Percentiles rank a stretch among this genome's conserved stretches.
phyloP scores from a whole-genome alignment of 2,888 invertebrate species.

The Alitta virens region DNA sequence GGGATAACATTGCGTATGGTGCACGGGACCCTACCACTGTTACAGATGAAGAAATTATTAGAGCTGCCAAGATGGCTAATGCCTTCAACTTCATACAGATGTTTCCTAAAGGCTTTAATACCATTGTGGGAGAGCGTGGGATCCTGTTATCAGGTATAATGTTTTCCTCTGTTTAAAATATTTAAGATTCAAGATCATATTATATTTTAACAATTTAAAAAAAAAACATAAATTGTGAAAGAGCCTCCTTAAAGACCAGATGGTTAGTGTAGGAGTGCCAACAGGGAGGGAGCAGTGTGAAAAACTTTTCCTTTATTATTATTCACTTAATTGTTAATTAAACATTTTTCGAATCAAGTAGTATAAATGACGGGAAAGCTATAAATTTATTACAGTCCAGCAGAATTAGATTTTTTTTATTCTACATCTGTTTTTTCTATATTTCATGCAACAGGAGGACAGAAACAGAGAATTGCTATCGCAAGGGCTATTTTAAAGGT shows the following conservation, averaged over 20 bases:
- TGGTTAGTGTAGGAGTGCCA: too few species aligned
- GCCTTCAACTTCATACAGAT: conserved; percentile 73
- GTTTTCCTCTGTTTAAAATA: not conserved
- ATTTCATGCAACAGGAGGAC: conserved; percentile 69
- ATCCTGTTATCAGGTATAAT: conserved; percentile 75
- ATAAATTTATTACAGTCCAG: too few species aligned
- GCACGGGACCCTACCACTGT: conserved; percentile 60
- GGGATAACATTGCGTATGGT: conserved; percentile 77
- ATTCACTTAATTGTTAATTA: too few species aligned
- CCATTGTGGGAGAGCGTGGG: conserved; percentile 86
- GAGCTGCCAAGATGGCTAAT: conserved; percentile 79
- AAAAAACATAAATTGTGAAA: too few species aligned
- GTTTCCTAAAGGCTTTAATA: conserved; percentile 73
- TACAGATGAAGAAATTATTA: conserved; percentile 62
- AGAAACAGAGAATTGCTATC: conserved; percentile 89
- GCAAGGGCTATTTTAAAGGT: conserved; percentile 88
- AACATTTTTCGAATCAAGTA: too few species aligned
- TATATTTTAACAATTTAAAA: too few species aligned
- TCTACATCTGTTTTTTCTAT: too few species aligned
- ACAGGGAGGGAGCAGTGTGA: too few species aligned
- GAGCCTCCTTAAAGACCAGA: too few species aligned
- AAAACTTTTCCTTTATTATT: too few species aligned
- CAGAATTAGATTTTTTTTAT: too few species aligned
- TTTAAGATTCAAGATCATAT: not conserved
- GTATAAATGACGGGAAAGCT: too few species aligned